Evolutionary conservation across 2,888 invertebrate genomes (phyloP).

Genomic region (Oscheius sp.): DNA sequence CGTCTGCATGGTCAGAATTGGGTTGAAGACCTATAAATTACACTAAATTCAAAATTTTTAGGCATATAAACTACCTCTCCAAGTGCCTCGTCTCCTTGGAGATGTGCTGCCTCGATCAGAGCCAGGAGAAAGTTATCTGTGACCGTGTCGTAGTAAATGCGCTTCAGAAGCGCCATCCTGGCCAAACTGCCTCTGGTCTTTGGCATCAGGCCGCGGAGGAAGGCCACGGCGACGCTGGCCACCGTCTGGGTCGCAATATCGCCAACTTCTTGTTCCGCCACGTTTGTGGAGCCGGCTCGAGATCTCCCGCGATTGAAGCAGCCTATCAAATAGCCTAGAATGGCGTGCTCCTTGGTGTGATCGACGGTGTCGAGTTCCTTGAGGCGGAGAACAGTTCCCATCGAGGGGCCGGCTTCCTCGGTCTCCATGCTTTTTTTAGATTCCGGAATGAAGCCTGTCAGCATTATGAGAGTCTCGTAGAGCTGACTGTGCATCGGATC

Average conservation of each 20-base stretch:
- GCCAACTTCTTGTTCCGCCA: slow-evolving; percentile 4
- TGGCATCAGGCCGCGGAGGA: slow-evolving; percentile 17
- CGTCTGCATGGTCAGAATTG: slow-evolving; percentile 50
- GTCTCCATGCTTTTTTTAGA: slow-evolving; percentile 25
- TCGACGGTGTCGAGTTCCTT: slow-evolving; percentile 32
- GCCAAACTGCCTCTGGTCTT: slow-evolving; percentile 16
- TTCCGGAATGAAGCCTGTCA: slow-evolving; percentile 3
- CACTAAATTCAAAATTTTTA: too few species aligned
- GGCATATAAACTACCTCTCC: slow-evolving; percentile 8
- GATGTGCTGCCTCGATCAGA: background rate
- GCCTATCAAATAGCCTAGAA: slow-evolving; percentile 14
- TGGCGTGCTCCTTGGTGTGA: slow-evolving; percentile 26
- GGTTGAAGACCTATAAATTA: slow-evolving; percentile 53
- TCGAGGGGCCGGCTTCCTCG: slow-evolving; percentile 36
- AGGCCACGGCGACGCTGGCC: background rate
- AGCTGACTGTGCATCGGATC: slow-evolving; percentile 12
- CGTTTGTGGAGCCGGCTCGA: background rate
- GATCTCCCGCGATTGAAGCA: slow-evolving; percentile 2
- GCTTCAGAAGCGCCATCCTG: slow-evolving; percentile 12
- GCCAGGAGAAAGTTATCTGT: slow-evolving; percentile 18
- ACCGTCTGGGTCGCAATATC: background rate
- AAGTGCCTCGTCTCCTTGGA: background rate
- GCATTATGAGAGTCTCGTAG: slow-evolving; percentile 15
- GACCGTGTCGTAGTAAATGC: slow-evolving; percentile 35
- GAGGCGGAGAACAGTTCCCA: slow-evolving; percentile 32